Percentiles rank a stretch among this genome's conserved stretches.
Evolutionary conservation across 2,888 invertebrate species (phyloP).

Genomic region (Trachelus stipa): DNA sequence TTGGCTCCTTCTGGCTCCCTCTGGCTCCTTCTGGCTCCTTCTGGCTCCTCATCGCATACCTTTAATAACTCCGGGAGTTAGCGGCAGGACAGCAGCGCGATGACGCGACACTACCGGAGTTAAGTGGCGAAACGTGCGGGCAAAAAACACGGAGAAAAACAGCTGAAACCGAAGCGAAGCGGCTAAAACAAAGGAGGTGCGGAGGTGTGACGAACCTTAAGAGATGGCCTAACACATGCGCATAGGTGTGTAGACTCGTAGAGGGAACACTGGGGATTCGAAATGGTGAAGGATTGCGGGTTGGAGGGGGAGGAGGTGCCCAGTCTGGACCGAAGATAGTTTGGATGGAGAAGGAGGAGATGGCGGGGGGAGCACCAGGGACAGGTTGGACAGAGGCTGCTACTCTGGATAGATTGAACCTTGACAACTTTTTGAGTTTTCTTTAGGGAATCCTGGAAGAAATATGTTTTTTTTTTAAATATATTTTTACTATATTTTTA

Average conservation of each 20-base stretch:
- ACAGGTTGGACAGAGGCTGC: not conserved
- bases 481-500: too few species aligned
- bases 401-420: too few species aligned
- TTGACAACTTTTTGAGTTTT: too few species aligned
- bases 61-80: slow-evolving; percentile 46
- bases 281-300: too few species aligned
- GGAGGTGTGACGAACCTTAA: slow-evolving; percentile 58
- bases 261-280: too few species aligned
- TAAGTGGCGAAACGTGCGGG: slow-evolving; percentile 64
- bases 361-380: slow-evolving; percentile 19
- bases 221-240: too few species aligned
- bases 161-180: slow-evolving; percentile 54
- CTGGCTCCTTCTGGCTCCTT: not conserved
- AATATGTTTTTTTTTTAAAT: too few species aligned
- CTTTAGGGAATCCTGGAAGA: too few species aligned
- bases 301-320: too few species aligned
- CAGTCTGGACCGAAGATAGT: slow-evolving; percentile 3
- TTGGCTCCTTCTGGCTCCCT: not conserved
- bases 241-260: too few species aligned
- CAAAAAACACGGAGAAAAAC: slow-evolving; percentile 56
- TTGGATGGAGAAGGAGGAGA: slow-evolving; percentile 25
- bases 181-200: slow-evolving; percentile 62
- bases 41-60: slow-evolving; percentile 46
- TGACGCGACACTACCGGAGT: slow-evolving; percentile 64
- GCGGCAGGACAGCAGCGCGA: slow-evolving; percentile 47